Conservation (phyloP, 1,140 invertebrate species). For the Andricus grossulariae region DNA sequence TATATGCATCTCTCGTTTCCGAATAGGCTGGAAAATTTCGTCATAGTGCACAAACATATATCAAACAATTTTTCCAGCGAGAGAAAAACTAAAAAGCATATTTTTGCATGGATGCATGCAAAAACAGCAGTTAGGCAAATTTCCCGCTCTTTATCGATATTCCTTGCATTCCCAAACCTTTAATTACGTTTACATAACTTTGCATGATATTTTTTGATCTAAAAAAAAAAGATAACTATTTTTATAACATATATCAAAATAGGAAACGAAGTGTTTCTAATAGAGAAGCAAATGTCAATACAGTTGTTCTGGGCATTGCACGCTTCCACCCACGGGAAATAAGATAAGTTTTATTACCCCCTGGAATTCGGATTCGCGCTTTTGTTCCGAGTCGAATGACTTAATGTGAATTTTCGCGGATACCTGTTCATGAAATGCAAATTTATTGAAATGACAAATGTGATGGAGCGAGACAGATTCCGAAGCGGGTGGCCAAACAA, state of each 20-base stretch:
- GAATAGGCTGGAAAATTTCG: not conserved
- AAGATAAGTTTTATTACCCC: slow-evolving; percentile 21
- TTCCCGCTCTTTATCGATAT: slow-evolving; percentile 28
- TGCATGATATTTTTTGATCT: not conserved
- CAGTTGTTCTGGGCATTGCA: not conserved
- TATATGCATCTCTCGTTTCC: not conserved
- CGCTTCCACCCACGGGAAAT: not conserved
- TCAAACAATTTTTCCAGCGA: slow-evolving; percentile 13
- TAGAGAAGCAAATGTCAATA: not conserved
- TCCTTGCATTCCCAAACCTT: not conserved
- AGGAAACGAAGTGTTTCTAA: not conserved
- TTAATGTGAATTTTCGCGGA: slow-evolving; percentile 28
- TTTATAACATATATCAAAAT: not conserved
- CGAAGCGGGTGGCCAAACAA: slow-evolving; percentile 15
- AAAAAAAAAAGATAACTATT: slow-evolving; percentile 4
- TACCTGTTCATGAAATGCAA: slow-evolving; percentile 30
- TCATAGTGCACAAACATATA: not conserved
- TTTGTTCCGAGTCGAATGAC: not conserved
- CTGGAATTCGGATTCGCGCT: not conserved
- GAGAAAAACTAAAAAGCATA: slow-evolving; percentile 17
- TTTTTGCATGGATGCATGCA: slow-evolving; percentile 24
- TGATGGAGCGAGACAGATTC: slow-evolving; percentile 11
- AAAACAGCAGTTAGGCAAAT: slow-evolving; percentile 14
- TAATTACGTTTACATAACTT: slow-evolving; percentile 26
- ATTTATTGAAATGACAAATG: slow-evolving; percentile 39